A percentile compares a stretch with the other conserved stretches of the same genome.
Conservation (phyloP, 2,797 vertebrate genomes). For the Clamator glandarius region DNA sequence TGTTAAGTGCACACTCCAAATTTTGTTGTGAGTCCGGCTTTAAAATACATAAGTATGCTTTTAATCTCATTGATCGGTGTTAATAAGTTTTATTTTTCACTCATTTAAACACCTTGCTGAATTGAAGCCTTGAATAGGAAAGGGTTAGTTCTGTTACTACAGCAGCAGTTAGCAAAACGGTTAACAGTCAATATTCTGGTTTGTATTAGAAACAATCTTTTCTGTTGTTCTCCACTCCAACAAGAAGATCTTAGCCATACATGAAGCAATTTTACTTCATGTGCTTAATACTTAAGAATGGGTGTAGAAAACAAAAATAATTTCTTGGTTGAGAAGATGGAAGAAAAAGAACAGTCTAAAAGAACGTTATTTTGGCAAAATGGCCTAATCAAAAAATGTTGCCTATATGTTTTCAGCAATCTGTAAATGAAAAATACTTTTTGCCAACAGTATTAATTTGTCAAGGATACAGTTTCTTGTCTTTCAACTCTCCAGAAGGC, state of each 20-base stretch:
- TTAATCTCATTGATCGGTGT: background rate
- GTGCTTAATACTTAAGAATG: background rate
- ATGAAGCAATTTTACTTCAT: background rate
- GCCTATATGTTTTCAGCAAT: background rate
- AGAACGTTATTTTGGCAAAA: background rate
- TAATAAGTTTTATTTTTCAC: background rate
- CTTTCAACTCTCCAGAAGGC: background rate
- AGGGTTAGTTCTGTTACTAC: background rate
- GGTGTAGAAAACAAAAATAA: background rate
- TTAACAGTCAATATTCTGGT: background rate
- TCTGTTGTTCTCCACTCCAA: background rate
- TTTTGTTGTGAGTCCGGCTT: background rate
- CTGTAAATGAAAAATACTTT: background rate
- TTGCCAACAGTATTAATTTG: background rate
- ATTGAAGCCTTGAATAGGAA: background rate
- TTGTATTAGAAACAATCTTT: background rate
- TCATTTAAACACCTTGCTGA: background rate
- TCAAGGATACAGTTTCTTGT: background rate
- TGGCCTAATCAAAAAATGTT: background rate
- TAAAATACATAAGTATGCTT: background rate
- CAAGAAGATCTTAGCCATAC: background rate
- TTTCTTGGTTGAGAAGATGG: background rate
- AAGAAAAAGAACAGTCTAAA: background rate
- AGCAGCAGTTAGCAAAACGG: background rate
- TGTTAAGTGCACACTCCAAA: background rate